phyloP scores from a whole-genome alignment of 2,113 vertebrate genomes.

The Corynorhinus townsendii region DNA sequence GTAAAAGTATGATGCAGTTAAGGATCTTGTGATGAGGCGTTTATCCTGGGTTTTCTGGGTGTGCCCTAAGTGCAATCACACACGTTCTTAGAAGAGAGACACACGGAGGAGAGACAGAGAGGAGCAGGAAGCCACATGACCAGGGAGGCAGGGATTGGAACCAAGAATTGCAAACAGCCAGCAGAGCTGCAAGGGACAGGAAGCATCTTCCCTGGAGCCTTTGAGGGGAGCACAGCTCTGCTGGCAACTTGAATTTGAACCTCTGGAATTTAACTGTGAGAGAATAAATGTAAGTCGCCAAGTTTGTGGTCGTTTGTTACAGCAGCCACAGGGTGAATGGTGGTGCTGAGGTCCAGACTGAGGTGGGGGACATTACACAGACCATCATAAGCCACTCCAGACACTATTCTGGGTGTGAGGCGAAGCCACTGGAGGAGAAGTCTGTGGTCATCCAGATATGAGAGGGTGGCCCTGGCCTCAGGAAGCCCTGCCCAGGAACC shows the following conservation, averaged over 20 bases:
- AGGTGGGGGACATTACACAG: background rate
- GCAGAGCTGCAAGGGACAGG: too few relatives aligned
- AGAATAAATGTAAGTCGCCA: background rate
- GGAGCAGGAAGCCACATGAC: background rate
- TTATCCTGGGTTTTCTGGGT: background rate
- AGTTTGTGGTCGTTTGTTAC: background rate
- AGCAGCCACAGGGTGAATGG: background rate
- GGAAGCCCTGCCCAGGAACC: too few relatives aligned
- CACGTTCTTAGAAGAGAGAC: background rate
- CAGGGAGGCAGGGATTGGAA: background rate
- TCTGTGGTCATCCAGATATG: rapidly evolving
- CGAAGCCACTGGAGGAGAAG: background rate
- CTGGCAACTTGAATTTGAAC: background rate
- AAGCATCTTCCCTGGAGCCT: background rate
- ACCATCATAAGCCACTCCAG: rapidly evolving
- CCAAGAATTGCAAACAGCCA: background rate
- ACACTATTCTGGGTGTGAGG: background rate
- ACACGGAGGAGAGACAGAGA: background rate
- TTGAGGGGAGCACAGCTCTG: too few relatives aligned
- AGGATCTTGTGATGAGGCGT: background rate
- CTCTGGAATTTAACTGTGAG: background rate
- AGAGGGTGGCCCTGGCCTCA: background rate
- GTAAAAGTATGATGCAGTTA: background rate
- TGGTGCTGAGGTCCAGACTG: rapidly evolving
- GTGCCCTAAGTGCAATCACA: rapidly evolving